Conservation (phyloP, 2,888 invertebrate species). For the Lepidonotus clava region DNA sequence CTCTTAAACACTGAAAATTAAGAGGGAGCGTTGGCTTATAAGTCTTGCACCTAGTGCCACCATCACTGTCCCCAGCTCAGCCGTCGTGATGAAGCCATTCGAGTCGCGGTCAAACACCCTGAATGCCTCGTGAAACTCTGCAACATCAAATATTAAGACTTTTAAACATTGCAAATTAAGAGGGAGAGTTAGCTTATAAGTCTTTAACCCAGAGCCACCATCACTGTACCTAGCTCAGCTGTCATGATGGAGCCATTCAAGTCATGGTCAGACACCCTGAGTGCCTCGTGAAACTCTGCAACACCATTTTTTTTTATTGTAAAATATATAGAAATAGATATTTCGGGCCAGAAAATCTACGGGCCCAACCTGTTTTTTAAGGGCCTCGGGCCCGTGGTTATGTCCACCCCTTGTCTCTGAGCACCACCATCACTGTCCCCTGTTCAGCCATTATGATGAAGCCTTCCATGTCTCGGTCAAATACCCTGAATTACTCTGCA, state of each 20-base stretch:
- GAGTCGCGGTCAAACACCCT: constrained; percentile 75
- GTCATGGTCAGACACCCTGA: constrained; percentile 75
- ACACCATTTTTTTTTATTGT: constrained; percentile 40
- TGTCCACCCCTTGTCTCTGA: too few relatives aligned
- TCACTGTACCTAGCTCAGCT: constrained; percentile 75
- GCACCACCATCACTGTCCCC: constrained; percentile 73
- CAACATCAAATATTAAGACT: constrained; percentile 48
- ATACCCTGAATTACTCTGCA: constrained; percentile 73
- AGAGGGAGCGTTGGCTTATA: constrained; percentile 68
- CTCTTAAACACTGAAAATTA: constrained; percentile 70
- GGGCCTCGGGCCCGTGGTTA: too few relatives aligned
- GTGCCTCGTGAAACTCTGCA: constrained; percentile 75
- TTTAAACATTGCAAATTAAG: too few relatives aligned
- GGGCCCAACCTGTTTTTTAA: too few relatives aligned
- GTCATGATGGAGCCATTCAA: constrained; percentile 75
- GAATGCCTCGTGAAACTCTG: constrained; percentile 75
- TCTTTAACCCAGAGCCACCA: constrained; percentile 74
- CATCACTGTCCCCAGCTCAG: constrained; percentile 75
- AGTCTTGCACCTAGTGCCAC: constrained; percentile 73
- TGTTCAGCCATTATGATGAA: constrained; percentile 75
- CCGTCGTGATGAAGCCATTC: constrained; percentile 74
- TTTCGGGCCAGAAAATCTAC: too few relatives aligned
- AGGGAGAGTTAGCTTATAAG: too few relatives aligned
- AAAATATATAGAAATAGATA: too few relatives aligned
- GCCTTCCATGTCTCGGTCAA: constrained; percentile 76